A percentile compares a stretch with the other conserved stretches of the same genome.
phyloP scores from a whole-genome alignment of 2,113 vertebrate genomes.

The Passer domesticus region DNA sequence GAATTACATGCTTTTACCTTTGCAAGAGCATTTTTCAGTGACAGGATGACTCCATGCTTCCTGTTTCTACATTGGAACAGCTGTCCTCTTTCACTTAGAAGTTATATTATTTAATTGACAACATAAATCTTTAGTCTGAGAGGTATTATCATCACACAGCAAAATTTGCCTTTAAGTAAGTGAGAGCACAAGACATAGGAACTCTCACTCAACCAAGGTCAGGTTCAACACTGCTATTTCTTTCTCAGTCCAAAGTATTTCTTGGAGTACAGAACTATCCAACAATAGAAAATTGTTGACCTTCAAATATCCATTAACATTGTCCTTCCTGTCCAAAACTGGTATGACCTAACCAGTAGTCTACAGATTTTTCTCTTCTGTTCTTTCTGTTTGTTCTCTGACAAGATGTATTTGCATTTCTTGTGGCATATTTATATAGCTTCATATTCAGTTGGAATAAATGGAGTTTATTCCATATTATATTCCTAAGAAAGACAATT shows the following conservation, averaged over 20 bases:
- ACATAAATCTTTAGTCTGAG: not conserved
- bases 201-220: not conserved
- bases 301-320: not conserved
- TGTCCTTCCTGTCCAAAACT: not conserved
- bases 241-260: not conserved
- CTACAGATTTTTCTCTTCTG: not conserved
- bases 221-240: not conserved
- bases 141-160: not conserved
- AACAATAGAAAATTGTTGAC: not conserved
- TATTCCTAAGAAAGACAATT: not conserved
- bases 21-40: not conserved
- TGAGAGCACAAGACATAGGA: not conserved
- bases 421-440: not conserved
- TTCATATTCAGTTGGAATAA: not conserved
- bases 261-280: not conserved
- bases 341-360: not conserved
- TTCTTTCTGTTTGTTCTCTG: not conserved
- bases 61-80: not conserved
- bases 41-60: not conserved
- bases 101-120: not conserved
- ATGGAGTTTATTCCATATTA: not conserved
- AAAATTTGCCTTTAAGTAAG: not conserved
- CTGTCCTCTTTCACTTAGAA: not conserved
- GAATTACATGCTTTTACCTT: not conserved
- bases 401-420: not conserved